Percentiles rank a stretch among this genome's conserved stretches.
Evolutionary conservation across 1,140 invertebrate species (phyloP).

Genomic region (Limonius californicus): DNA sequence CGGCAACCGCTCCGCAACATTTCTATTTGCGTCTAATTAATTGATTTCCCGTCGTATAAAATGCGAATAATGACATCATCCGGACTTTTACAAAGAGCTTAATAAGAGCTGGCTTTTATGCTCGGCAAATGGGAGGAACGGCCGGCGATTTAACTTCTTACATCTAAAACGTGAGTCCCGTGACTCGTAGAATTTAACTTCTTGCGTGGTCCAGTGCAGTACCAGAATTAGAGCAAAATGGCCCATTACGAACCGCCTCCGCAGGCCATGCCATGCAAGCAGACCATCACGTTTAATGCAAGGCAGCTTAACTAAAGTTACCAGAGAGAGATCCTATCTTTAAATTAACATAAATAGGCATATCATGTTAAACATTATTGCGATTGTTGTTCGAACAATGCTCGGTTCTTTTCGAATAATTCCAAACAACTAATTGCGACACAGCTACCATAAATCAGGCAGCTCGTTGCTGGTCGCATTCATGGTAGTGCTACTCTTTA

Average conservation of each 20-base stretch:
- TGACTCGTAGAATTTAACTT: slow-evolving; percentile 4
- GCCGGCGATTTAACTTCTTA: neutral
- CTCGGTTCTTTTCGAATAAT: slow-evolving; percentile 5
- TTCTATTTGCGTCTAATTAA: too few species aligned
- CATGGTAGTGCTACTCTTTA: slow-evolving; percentile 21
- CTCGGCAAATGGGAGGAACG: too few species aligned
- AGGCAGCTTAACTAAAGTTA: slow-evolving; percentile 15
- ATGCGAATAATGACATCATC: too few species aligned
- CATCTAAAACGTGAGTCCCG: slow-evolving; percentile 1
- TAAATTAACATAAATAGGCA: slow-evolving; percentile 31
- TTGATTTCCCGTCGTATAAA: too few species aligned
- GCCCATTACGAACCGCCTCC: slow-evolving; percentile 24
- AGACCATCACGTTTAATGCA: slow-evolving; percentile 22
- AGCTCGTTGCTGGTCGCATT: slow-evolving; percentile 24
- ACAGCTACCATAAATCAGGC: slow-evolving; percentile 29
- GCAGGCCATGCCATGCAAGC: slow-evolving; percentile 24
- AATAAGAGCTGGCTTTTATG: too few species aligned
- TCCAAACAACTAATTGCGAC: slow-evolving; percentile 32
- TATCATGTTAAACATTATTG: slow-evolving; percentile 33
- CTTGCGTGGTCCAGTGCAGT: slow-evolving; percentile 13
- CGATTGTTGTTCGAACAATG: slow-evolving; percentile 27
- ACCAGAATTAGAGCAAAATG: slow-evolving; percentile 30
- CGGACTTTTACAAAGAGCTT: too few species aligned
- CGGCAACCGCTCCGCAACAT: too few species aligned
- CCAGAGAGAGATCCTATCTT: slow-evolving; percentile 21